These are phyloP conservation scores for Carassius gibelio DNA, from an alignment of 2,113 vertebrate species.

Conservation along the genomic window DNA sequence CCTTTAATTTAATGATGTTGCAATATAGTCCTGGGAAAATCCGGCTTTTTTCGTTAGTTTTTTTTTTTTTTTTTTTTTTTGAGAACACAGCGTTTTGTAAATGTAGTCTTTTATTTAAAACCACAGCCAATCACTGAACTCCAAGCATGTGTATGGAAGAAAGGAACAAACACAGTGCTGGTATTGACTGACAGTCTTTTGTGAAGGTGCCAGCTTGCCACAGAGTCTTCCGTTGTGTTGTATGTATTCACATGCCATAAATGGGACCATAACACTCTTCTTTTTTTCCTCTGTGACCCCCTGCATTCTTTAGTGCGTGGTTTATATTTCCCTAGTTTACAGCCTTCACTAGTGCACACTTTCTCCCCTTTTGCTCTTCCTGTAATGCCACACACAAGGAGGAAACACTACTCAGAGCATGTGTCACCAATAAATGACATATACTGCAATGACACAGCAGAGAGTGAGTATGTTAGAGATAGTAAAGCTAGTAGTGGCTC, in stretches of 20 bases:
- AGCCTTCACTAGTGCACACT: slow-evolving; percentile 68
- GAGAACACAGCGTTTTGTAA: background rate
- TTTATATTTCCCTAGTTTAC: slow-evolving; percentile 70
- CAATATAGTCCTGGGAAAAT: slow-evolving; percentile 6
- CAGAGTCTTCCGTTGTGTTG: slow-evolving; percentile 45
- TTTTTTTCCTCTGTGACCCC: slow-evolving; percentile 42
- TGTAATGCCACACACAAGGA: slow-evolving; percentile 51
- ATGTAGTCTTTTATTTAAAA: background rate
- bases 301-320: slow-evolving; percentile 66
- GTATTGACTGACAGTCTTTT: slow-evolving; percentile 42
- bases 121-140: background rate
- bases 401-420: slow-evolving; percentile 56
- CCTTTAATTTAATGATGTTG: background rate
- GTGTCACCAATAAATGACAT: slow-evolving; percentile 35
- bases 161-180: slow-evolving; percentile 37
- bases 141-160: background rate
- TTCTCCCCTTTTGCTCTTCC: slow-evolving; percentile 66
- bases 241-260: slow-evolving; percentile 38
- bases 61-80: background rate
- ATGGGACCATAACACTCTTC: slow-evolving; percentile 51
- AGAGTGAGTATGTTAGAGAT: slow-evolving; percentile 64
- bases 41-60: background rate
- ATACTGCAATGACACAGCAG: slow-evolving; percentile 17
- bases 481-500: background rate
- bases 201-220: slow-evolving; percentile 3